A percentile compares a stretch with the other conserved stretches of the same genome.
These are phyloP conservation scores for Callimorpha dominula DNA, from an alignment of 2,888 invertebrate species.

Conservation along the genomic window DNA sequence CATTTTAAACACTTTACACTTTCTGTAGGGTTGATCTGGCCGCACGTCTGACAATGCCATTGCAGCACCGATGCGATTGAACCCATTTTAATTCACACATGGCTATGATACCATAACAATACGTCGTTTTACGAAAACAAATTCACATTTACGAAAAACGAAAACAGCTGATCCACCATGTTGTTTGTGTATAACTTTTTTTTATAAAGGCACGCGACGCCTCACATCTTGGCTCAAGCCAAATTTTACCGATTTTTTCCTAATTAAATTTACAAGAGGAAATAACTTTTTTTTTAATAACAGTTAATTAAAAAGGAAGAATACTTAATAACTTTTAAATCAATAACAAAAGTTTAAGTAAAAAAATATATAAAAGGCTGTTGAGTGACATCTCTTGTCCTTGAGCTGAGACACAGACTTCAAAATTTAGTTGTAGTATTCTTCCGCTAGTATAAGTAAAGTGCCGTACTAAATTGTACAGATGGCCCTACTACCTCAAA, in stretches of 20 bases:
- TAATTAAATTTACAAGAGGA: neutral
- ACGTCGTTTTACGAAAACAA: slow-evolving; percentile 80
- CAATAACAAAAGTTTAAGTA: neutral
- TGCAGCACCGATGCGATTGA: slow-evolving; percentile 97
- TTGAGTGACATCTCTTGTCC: neutral
- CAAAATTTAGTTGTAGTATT: neutral
- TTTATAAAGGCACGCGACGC: slow-evolving; percentile 46
- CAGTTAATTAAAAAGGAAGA: fast-evolving
- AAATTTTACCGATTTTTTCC: slow-evolving; percentile 3
- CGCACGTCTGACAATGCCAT: slow-evolving; percentile 96
- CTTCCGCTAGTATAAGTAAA: neutral
- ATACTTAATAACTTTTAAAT: neutral
- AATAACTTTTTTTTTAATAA: neutral
- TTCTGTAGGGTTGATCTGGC: slow-evolving; percentile 96
- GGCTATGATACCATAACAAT: slow-evolving; percentile 85
- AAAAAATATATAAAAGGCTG: neutral
- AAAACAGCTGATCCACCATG: slow-evolving; percentile 89
- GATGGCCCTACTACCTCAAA: neutral
- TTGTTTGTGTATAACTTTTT: slow-evolving; percentile 86
- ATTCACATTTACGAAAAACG: slow-evolving; percentile 74
- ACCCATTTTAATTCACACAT: slow-evolving; percentile 91
- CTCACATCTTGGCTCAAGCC: slow-evolving; percentile 16
- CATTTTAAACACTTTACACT: slow-evolving; percentile 94
- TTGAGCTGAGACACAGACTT: neutral
- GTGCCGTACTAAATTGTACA: neutral